Conservation (phyloP, 2,797 vertebrate species). For the Pelobates cultripes region DNA sequence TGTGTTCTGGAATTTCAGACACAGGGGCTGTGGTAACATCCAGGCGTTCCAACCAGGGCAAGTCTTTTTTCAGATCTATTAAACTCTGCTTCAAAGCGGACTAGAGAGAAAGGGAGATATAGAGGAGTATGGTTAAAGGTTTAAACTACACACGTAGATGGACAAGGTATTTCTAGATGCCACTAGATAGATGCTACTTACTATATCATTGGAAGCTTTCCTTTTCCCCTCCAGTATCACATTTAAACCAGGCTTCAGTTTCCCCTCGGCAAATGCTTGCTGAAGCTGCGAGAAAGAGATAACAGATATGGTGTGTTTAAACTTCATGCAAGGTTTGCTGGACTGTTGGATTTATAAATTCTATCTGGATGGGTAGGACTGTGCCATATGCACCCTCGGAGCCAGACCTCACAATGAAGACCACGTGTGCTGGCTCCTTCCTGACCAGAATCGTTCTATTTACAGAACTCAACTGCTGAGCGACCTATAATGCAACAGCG, state of each 20-base stretch:
- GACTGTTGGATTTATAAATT: too few species aligned
- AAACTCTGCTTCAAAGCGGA: slow-evolving; percentile 85
- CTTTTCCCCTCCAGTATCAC: slow-evolving; percentile 76
- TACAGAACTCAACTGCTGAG: too few species aligned
- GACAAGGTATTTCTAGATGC: too few species aligned
- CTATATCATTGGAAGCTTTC: slow-evolving; percentile 79
- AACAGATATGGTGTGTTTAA: too few species aligned
- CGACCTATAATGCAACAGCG: too few species aligned
- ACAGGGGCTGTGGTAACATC: slow-evolving; percentile 79
- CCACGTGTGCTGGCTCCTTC: too few species aligned
- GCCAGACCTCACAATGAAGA: too few species aligned
- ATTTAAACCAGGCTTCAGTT: slow-evolving; percentile 90
- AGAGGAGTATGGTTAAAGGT: neutral
- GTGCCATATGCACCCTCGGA: too few species aligned
- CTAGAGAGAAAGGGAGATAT: slow-evolving; percentile 66
- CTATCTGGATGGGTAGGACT: too few species aligned
- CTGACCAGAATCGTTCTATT: too few species aligned
- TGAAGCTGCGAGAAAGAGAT: slow-evolving; percentile 77
- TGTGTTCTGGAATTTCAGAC: slow-evolving; percentile 58
- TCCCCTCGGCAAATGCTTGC: slow-evolving; percentile 84
- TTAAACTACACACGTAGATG: too few species aligned
- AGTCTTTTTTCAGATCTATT: slow-evolving; percentile 77
- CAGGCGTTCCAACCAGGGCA: slow-evolving; percentile 90
- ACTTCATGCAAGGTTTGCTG: too few species aligned
- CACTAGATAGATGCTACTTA: slow-evolving; percentile 67